phyloP scores from a whole-genome alignment of 92 coral and sea anemone genomes.

The Ricordea florida region DNA sequence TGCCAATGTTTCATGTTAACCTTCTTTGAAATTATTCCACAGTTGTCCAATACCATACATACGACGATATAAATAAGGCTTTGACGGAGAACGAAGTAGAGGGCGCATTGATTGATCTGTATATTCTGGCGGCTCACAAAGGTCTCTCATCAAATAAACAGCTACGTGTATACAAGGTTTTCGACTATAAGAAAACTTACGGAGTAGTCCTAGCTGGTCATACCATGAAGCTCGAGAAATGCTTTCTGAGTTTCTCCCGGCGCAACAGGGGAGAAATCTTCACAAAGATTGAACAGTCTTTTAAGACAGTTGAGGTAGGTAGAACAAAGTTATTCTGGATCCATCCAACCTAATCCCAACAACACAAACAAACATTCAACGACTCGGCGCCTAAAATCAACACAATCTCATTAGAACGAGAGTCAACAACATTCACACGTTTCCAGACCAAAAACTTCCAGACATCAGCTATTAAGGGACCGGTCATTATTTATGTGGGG shows the following conservation, averaged over 20 bases:
- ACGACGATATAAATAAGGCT: conserved; percentile 56
- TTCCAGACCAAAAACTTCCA: too few species aligned
- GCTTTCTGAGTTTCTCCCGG: conserved; percentile 54
- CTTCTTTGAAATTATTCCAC: neutral
- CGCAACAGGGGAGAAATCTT: conserved; percentile 37
- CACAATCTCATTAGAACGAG: too few species aligned
- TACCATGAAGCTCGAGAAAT: conserved; percentile 64
- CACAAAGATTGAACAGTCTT: conserved; percentile 24
- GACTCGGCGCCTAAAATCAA: too few species aligned
- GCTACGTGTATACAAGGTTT: conserved; percentile 47
- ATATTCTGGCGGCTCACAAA: conserved; percentile 48
- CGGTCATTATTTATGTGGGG: too few species aligned
- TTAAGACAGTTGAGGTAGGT: conserved; percentile 32
- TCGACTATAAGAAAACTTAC: conserved; percentile 60
- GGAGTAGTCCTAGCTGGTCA: conserved; percentile 74
- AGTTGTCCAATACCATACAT: conserved; percentile 43
- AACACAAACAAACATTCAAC: too few species aligned
- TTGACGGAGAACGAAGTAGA: conserved; percentile 55
- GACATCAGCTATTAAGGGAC: too few species aligned
- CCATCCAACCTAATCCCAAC: neutral
- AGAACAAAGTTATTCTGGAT: neutral
- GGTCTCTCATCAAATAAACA: conserved; percentile 59
- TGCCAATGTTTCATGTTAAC: too few species aligned
- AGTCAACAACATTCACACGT: too few species aligned
- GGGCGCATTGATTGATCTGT: conserved; percentile 77